Evolutionary conservation across 2,797 vertebrate genomes (phyloP).

Genomic region (Mormyrus hasselquistii): DNA sequence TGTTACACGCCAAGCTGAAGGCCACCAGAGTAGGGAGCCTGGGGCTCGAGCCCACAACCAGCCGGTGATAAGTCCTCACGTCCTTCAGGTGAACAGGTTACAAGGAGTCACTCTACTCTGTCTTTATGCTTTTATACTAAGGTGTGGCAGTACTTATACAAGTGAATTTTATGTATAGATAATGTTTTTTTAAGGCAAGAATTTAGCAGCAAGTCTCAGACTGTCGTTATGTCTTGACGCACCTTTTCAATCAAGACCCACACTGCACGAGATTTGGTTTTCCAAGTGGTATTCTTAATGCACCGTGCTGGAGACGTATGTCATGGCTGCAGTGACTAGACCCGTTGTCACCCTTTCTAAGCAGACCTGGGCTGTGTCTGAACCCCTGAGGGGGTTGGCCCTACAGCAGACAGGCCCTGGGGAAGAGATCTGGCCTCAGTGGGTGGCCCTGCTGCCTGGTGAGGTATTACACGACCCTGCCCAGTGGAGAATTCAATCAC

Average conservation of each 20-base stretch:
- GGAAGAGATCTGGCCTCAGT: conserved; percentile 28
- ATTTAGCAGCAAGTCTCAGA: not conserved
- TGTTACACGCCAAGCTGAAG: not conserved
- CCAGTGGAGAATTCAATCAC: conserved; percentile 53
- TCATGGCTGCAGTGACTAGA: not conserved
- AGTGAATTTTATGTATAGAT: not conserved
- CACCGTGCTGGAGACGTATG: not conserved
- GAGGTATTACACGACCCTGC: conserved; percentile 55
- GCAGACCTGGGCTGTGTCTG: conserved; percentile 21
- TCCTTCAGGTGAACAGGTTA: not conserved
- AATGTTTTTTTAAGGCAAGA: not conserved
- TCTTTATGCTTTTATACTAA: not conserved
- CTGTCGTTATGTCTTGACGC: not conserved
- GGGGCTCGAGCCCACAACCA: not conserved
- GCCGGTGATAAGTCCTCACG: not conserved
- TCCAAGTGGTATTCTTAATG: not conserved
- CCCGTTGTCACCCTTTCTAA: not conserved
- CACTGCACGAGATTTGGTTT: not conserved
- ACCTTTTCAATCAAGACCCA: not conserved
- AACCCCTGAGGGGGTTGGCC: not conserved
- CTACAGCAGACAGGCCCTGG: not conserved
- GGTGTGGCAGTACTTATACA: not conserved
- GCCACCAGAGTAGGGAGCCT: not conserved
- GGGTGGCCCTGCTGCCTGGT: conserved; percentile 50
- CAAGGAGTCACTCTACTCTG: not conserved